Percentiles rank a stretch among this genome's conserved stretches.
phyloP scores from a whole-genome alignment of 2,888 invertebrate species.

The Allygus modestus region DNA sequence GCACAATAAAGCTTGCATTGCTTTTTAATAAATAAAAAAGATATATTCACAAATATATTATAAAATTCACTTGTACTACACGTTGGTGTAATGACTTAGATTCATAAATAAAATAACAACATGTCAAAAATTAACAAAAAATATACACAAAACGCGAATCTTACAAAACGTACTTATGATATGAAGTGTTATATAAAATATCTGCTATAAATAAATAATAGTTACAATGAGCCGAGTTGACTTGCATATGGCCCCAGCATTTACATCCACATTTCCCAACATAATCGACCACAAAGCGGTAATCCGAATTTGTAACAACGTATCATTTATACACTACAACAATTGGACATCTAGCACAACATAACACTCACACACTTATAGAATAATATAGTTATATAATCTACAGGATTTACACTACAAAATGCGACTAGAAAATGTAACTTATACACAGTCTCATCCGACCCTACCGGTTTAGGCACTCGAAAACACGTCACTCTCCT shows the following conservation, averaged over 20 bases:
- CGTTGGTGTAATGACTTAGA: slow-evolving; percentile 58
- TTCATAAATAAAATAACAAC: slow-evolving; percentile 37
- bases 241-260: slow-evolving; percentile 50
- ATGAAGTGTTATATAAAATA: slow-evolving; percentile 50
- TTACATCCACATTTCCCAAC: slow-evolving; percentile 11
- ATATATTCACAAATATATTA: slow-evolving; percentile 33
- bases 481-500: slow-evolving; percentile 52
- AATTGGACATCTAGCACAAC: slow-evolving; percentile 53
- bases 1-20: slow-evolving; percentile 49
- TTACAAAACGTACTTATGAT: slow-evolving; percentile 36
- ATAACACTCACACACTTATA: slow-evolving; percentile 58
- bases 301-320: slow-evolving; percentile 45
- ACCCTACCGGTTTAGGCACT: slow-evolving; percentile 61
- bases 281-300: slow-evolving; percentile 18
- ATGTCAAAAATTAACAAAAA: slow-evolving; percentile 49
- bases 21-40: slow-evolving; percentile 25
- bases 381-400: slow-evolving; percentile 57
- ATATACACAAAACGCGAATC: slow-evolving; percentile 31
- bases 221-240: slow-evolving; percentile 31
- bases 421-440: slow-evolving; percentile 61
- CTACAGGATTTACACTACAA: slow-evolving; percentile 60
- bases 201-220: slow-evolving; percentile 48
- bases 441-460: slow-evolving; percentile 45
- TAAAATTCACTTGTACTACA: slow-evolving; percentile 50
- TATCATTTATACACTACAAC: slow-evolving; percentile 59